Evolutionary conservation across 2,797 vertebrate species (phyloP).

Genomic region (Malurus splendens): DNA sequence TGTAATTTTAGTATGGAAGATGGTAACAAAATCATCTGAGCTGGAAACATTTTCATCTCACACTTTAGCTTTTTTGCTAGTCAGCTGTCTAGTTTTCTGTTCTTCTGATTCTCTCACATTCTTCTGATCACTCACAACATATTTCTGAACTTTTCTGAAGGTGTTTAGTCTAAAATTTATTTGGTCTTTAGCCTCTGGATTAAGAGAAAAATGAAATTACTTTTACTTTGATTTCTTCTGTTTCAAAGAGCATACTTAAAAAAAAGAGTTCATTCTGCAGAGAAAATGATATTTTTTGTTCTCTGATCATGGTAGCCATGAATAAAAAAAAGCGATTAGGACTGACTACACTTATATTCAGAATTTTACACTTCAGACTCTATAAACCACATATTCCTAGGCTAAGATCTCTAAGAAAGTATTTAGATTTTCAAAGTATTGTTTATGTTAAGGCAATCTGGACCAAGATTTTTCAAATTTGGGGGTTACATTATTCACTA

Average conservation of each 20-base stretch:
- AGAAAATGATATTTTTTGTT: neutral
- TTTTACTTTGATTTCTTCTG: neutral
- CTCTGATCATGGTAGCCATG: neutral
- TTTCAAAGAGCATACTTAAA: accelerated
- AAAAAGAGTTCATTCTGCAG: neutral
- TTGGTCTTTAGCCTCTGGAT: neutral
- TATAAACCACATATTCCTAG: neutral
- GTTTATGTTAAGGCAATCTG: neutral
- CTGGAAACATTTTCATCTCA: neutral
- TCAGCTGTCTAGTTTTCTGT: neutral
- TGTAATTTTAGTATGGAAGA: neutral
- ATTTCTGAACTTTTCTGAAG: neutral
- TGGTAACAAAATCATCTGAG: neutral
- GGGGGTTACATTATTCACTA: neutral
- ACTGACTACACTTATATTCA: neutral
- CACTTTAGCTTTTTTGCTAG: neutral
- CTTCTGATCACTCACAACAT: neutral
- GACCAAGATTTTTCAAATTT: neutral
- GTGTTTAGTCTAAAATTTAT: neutral
- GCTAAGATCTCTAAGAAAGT: neutral
- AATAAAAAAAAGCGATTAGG: neutral
- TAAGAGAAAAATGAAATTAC: neutral
- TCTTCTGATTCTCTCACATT: neutral
- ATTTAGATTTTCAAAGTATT: neutral
- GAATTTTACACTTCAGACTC: neutral